Conservation (phyloP, 2,888 invertebrate genomes). For the Pollenia labialis region DNA sequence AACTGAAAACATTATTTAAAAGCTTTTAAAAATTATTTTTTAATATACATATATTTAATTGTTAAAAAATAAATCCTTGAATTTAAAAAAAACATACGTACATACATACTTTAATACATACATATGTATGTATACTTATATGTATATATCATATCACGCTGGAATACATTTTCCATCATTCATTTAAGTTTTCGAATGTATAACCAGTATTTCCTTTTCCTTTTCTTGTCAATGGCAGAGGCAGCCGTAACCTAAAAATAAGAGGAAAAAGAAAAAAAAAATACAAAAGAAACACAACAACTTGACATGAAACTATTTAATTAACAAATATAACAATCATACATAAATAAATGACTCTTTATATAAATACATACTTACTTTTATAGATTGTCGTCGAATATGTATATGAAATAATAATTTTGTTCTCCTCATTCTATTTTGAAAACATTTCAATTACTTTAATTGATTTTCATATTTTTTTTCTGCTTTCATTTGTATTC, state of each 20-base stretch:
- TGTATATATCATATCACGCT: not conserved
- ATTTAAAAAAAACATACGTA: not conserved
- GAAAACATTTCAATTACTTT: constrained; percentile 67
- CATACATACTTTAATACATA: not conserved
- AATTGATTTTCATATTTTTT: constrained; percentile 63
- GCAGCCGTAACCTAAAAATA: constrained; percentile 59
- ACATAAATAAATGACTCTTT: not conserved
- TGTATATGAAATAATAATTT: not conserved
- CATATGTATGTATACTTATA: too few species aligned
- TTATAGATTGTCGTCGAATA: too few species aligned
- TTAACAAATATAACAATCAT: constrained; percentile 53
- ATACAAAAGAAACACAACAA: constrained; percentile 21
- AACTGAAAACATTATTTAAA: too few species aligned
- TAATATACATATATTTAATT: too few species aligned
- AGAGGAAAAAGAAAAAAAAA: not conserved
- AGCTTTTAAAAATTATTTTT: too few species aligned
- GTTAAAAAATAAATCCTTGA: too few species aligned
- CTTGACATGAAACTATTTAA: constrained; percentile 61
- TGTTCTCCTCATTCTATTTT: not conserved
- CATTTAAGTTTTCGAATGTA: constrained; percentile 21
- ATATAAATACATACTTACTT: not conserved
- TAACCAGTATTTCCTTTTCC: constrained; percentile 53
- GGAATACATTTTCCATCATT: constrained; percentile 26
- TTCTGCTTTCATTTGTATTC: not conserved
- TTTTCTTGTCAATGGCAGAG: constrained; percentile 42